Evolutionary conservation across 2,113 vertebrate species (phyloP), one percentile per base, ranked within the genome.

Genomic region (Mandrillus leucophaeus): DNA sequence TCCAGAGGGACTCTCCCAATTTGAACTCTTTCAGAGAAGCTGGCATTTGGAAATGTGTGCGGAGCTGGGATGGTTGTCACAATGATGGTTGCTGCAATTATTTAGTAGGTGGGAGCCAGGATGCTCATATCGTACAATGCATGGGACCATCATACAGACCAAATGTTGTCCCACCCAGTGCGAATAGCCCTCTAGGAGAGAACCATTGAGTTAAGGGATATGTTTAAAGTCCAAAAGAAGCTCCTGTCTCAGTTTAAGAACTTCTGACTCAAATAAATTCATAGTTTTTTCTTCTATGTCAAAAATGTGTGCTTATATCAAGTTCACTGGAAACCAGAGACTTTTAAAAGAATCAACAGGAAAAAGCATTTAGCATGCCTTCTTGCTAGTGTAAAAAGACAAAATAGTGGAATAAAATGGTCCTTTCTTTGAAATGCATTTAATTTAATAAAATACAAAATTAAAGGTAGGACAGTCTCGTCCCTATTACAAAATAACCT

Each of bases 381-480:
- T 97, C 83, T 89, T 90, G 45, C 92, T 93, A 64, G 30, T 93
- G 70, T 96, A 68, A 92, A 76, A 82, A 96, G 93, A 83, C 25
- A 97, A 80, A 96, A 89, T 22, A 95, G 72, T 13, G 23, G 80
- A 94, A 94, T 98, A 98, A 98, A 98, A 93, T 95, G 92, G 92
- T 76, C 94, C 96, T 98, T 97, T 96, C 95, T 48, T 96, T 97
- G 92, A 97, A 97, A 96, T 97, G 64, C 70, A 90, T 97, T 97
- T 98, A 98, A 98, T 5, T 73, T 97, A 97, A 98, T 98, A 98
- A 98, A 93, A 78, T 80, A 82, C 20, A 80, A 97, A 98, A 98
- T 93, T 97, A 97, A 90, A 98, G 95, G 57, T 32, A 90, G n/a
- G 68, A 81, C 68, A 93, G 96, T 97, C 98, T 95, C 94, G 90